Conservation (phyloP, 2,888 invertebrate species). For the Serripes groenlandicus region DNA sequence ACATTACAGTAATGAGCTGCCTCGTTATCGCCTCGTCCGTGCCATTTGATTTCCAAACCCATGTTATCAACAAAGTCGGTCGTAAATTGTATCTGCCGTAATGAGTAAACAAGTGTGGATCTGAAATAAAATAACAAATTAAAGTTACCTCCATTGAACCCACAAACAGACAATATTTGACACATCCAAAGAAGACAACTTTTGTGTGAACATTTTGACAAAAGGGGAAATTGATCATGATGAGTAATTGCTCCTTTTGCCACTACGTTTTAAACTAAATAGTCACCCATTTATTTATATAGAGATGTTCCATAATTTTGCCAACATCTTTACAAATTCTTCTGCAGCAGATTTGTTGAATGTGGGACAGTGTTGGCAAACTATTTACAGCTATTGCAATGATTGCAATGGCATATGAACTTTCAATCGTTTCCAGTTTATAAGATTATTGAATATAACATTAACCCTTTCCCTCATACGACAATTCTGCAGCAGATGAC, state of each 20-base stretch:
- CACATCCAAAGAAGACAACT: background rate
- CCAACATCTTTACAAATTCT: too few species aligned
- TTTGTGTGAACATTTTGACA: background rate
- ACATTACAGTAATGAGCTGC: constrained; percentile 99
- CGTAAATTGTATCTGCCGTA: constrained; percentile 95
- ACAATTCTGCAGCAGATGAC: too few species aligned
- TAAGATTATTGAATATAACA: too few species aligned
- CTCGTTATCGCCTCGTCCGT: constrained; percentile 94
- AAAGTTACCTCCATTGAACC: background rate
- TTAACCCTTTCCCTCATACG: too few species aligned
- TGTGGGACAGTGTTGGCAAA: too few species aligned
- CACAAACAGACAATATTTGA: background rate
- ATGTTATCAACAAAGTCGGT: constrained; percentile 94
- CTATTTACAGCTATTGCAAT: too few species aligned
- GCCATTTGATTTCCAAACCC: constrained; percentile 96
- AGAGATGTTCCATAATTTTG: too few species aligned
- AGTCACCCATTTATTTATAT: too few species aligned
- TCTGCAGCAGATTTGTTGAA: too few species aligned
- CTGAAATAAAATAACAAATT: constrained; percentile 87
- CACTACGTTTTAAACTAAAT: background rate
- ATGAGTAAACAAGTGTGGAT: constrained; percentile 92
- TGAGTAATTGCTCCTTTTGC: background rate
- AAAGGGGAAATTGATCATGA: background rate
- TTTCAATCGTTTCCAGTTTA: too few species aligned
- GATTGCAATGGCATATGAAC: too few species aligned